These are phyloP conservation scores for Ancistrus triradiatus DNA, from an alignment of 2,113 vertebrate species.

Conservation along the genomic window DNA sequence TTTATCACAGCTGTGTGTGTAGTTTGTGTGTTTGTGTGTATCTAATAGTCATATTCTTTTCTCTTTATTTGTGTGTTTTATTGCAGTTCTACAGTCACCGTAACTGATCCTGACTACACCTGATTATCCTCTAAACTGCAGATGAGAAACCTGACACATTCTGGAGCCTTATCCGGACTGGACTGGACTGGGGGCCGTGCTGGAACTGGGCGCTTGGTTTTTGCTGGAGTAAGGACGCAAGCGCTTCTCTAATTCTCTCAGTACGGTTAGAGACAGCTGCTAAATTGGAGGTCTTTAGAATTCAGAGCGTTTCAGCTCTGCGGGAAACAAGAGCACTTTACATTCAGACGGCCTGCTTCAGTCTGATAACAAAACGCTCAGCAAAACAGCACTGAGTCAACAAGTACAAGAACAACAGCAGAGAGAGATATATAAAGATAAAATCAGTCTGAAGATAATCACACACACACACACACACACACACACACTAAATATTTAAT, in stretches of 20 bases:
- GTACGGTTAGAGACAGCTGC: conserved; percentile 18
- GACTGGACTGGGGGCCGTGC: background rate
- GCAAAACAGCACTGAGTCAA: too few species aligned
- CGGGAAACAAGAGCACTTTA: background rate
- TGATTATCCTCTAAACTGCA: conserved; percentile 5
- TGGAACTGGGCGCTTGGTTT: background rate
- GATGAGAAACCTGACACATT: background rate
- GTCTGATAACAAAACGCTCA: too few species aligned
- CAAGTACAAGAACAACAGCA: too few species aligned
- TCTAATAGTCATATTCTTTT: too few species aligned
- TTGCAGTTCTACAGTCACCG: too few species aligned
- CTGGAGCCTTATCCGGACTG: background rate
- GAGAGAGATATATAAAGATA: too few species aligned
- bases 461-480: too few species aligned
- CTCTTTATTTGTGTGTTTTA: too few species aligned
- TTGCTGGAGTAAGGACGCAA: background rate
- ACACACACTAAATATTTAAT: too few species aligned
- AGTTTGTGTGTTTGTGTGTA: too few species aligned
- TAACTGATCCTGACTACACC: background rate
- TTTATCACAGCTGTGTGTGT: too few species aligned
- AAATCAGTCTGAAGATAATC: too few species aligned
- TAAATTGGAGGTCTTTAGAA: conserved; percentile 19
- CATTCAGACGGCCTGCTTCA: background rate
- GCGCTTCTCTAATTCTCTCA: conserved; percentile 13
- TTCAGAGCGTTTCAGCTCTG: background rate